Evolutionary conservation across 2,888 invertebrate species (phyloP).

Genomic region (Melinopterus prodromus): DNA sequence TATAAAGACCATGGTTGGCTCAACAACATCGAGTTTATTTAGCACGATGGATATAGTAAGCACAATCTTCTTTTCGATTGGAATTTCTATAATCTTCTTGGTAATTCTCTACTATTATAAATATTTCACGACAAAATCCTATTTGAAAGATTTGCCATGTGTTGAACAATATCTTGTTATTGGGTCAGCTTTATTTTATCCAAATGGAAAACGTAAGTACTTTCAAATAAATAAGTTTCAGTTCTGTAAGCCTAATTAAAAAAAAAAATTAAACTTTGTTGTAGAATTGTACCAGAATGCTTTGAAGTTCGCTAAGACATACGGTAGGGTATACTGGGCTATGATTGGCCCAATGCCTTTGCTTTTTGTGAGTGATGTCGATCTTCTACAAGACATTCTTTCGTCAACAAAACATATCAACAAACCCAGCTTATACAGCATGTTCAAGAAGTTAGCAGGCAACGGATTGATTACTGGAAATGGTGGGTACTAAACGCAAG

Average conservation of each 20-base stretch:
- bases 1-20: too few species aligned
- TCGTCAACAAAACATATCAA: slow-evolving; percentile 37
- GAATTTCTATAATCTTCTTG: neutral
- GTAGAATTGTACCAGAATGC: neutral
- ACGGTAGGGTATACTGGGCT: slow-evolving; percentile 29
- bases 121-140: neutral
- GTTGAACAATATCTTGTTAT: neutral
- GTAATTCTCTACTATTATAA: neutral
- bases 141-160: neutral
- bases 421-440: slow-evolving; percentile 27
- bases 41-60: too few species aligned
- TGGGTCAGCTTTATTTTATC: neutral
- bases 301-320: neutral
- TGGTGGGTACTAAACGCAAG: neutral
- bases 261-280: neutral
- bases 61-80: neutral
- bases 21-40: too few species aligned
- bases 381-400: slow-evolving; percentile 38
- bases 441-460: slow-evolving; percentile 13
- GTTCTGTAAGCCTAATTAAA: too few species aligned
- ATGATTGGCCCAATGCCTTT: slow-evolving; percentile 27
- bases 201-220: neutral
- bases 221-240: neutral
- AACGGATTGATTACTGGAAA: neutral
- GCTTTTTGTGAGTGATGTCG: slow-evolving; percentile 33